Conservation (phyloP, 1,140 invertebrate genomes). For the Luehdorfia chinensis region DNA sequence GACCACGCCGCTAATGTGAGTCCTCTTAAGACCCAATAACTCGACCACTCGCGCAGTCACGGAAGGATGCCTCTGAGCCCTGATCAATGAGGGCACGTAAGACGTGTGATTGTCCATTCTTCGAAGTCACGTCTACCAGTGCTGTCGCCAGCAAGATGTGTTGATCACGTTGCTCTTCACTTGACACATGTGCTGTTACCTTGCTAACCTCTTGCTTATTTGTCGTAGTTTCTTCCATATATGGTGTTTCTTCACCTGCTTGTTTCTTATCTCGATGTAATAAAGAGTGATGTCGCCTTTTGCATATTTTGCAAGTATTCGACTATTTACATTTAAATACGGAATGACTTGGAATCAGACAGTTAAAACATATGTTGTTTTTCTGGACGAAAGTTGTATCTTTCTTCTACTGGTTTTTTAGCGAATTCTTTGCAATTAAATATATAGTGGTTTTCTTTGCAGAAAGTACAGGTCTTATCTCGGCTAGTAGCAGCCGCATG, state of each 20-base stretch:
- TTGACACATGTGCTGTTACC: constrained; percentile 20
- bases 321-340: not conserved
- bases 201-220: too few species aligned
- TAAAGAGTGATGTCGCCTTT: constrained; percentile 7
- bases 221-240: too few species aligned
- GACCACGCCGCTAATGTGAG: constrained; percentile 26
- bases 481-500: too few species aligned
- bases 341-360: too few species aligned
- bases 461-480: not conserved
- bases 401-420: not conserved
- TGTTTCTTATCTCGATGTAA: constrained; percentile 1
- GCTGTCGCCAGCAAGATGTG: constrained; percentile 28
- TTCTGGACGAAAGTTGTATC: not conserved
- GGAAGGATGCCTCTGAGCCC: constrained; percentile 25
- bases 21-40: too few species aligned
- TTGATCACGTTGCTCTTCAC: constrained; percentile 21
- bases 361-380: not conserved
- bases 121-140: constrained; percentile 25
- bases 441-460: not conserved
- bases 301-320: not conserved
- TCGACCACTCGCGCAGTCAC: too few species aligned
- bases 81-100: constrained; percentile 27
- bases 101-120: constrained; percentile 18
- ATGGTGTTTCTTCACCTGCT: too few species aligned
- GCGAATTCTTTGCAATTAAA: constrained; percentile 4